These are phyloP conservation scores for Diachasmimorpha longicaudata DNA, from an alignment of 1,140 invertebrate species.

Conservation along the genomic window DNA sequence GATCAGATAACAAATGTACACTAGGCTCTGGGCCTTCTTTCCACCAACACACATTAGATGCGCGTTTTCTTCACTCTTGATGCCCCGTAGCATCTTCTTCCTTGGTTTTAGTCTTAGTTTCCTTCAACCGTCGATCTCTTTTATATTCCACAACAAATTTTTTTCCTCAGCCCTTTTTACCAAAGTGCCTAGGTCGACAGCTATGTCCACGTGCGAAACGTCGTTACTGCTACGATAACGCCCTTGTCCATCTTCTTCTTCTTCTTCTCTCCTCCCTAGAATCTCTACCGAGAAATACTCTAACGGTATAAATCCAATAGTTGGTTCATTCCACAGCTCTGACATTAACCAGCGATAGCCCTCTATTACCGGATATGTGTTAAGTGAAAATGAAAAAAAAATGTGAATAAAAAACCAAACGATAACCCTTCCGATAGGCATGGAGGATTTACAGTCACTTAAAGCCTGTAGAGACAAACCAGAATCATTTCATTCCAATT, in stretches of 20 bases:
- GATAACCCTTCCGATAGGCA: constrained; percentile 10
- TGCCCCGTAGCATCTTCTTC: constrained; percentile 29
- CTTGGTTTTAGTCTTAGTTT: background rate
- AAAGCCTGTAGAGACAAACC: background rate
- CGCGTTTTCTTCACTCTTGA: constrained; percentile 10
- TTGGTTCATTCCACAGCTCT: background rate
- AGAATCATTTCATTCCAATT: constrained; percentile 5
- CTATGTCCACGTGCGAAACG: constrained; percentile 30
- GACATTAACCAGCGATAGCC: constrained; percentile 15
- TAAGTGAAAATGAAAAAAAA: background rate
- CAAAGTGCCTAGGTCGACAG: background rate
- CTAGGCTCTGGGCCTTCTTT: constrained; percentile 39
- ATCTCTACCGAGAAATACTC: background rate
- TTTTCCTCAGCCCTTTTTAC: constrained; percentile 2
- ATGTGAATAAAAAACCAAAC: background rate
- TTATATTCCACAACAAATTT: background rate
- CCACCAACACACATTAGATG: constrained; percentile 19
- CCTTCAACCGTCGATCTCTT: background rate
- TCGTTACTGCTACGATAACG: constrained; percentile 26
- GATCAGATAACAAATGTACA: constrained; percentile 62
- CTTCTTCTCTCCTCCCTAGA: background rate
- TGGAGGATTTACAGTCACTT: constrained; percentile 4
- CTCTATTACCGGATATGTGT: constrained; percentile 16
- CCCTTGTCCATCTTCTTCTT: constrained; percentile 6
- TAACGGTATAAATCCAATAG: constrained; percentile 17